Percentiles rank a stretch among this genome's conserved stretches.
Conservation (phyloP, 2,113 vertebrate species). For the Ceratotherium simum region DNA sequence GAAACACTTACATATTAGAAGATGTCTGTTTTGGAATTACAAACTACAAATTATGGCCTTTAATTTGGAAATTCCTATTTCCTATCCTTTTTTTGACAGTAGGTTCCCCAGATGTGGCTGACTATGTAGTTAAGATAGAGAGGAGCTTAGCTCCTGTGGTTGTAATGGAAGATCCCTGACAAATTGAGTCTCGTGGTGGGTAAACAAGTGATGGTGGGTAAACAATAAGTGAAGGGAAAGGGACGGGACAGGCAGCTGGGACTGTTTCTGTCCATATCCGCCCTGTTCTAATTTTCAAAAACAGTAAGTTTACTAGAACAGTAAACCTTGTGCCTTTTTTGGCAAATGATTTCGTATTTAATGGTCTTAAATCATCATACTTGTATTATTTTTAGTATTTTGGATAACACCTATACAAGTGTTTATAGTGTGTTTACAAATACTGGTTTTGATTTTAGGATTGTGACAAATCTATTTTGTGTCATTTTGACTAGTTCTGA, state of each 20-base stretch:
- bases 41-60: not conserved
- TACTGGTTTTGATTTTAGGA: conserved; percentile 53
- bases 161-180: not conserved
- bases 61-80: not conserved
- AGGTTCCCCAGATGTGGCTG: not conserved
- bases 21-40: conserved; percentile 25
- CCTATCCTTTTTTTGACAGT: not conserved
- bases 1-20: not conserved
- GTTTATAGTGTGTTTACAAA: conserved; percentile 26
- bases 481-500: not conserved
- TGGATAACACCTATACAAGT: not conserved
- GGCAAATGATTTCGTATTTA: conserved; percentile 10
- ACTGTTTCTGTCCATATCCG: not conserved
- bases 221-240: not conserved
- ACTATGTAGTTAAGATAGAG: not conserved
- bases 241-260: not conserved
- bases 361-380: not conserved
- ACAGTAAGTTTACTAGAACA: not conserved
- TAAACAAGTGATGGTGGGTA: not conserved
- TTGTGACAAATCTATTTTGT: conserved; percentile 37
- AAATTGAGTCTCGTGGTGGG: not conserved
- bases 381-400: conserved; percentile 57
- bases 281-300: not conserved
- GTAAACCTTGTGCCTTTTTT: conserved; percentile 40
- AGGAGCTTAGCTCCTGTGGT: not conserved